A percentile compares a stretch with the other conserved stretches of the same genome.
Evolutionary conservation across 1,140 invertebrate genomes (phyloP).

Genomic region (Ruditapes philippinarum): DNA sequence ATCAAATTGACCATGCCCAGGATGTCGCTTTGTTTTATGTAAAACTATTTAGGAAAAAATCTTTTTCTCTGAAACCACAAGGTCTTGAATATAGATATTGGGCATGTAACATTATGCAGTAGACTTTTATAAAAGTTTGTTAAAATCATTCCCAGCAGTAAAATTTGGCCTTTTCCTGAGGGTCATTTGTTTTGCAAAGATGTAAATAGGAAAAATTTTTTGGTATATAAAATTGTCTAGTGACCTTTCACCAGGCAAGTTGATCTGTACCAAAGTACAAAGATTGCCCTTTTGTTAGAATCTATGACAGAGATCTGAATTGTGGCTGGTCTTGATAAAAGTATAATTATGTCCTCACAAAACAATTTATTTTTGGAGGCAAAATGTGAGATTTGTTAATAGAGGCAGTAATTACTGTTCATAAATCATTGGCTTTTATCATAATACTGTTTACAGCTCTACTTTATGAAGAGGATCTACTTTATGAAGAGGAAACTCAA

Average conservation of each 20-base stretch:
- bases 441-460: constrained; percentile 31
- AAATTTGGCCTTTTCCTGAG: neutral
- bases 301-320: constrained; percentile 8
- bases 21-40: too few relatives aligned
- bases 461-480: too few relatives aligned
- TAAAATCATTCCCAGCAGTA: too few relatives aligned
- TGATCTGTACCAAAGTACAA: too few relatives aligned
- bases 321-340: constrained; percentile 26
- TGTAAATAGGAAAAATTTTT: neutral
- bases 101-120: too few relatives aligned
- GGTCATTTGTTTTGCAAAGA: neutral
- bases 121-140: too few relatives aligned
- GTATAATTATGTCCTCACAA: constrained; percentile 18
- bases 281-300: too few relatives aligned
- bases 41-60: neutral
- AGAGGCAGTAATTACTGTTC: constrained; percentile 25
- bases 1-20: neutral
- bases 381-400: constrained; percentile 25
- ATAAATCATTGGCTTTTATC: constrained; percentile 28
- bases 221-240: too few relatives aligned
- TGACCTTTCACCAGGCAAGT: neutral
- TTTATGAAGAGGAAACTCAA: constrained; percentile 13
- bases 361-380: constrained; percentile 16
- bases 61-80: constrained; percentile 26
- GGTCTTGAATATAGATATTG: too few relatives aligned